phyloP scores from a whole-genome alignment of 2,113 vertebrate species.

The Phrynosoma platyrhinos region DNA sequence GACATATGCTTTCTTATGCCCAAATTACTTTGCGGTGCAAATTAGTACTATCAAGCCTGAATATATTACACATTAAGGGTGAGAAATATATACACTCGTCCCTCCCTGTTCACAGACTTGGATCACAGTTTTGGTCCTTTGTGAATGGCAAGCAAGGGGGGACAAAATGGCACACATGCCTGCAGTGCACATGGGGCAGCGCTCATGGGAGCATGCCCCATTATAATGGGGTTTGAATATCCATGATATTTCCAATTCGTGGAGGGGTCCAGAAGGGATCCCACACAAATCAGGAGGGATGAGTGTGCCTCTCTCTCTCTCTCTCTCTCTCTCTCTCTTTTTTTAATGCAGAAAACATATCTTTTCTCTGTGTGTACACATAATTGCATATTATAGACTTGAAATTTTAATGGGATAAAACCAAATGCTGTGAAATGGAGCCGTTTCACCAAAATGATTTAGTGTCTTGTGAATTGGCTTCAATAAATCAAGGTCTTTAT shows the following conservation, averaged over 20 bases:
- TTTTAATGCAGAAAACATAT: conserved; percentile 42
- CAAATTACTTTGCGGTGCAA: conserved; percentile 53
- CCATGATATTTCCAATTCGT: too few species aligned
- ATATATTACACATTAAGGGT: conserved; percentile 69
- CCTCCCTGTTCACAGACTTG: too few species aligned
- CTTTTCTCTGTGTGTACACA: conserved; percentile 49
- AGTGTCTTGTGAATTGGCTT: background rate
- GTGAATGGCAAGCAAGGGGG: too few species aligned
- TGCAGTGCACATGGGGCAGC: too few species aligned
- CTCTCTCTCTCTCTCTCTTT: background rate
- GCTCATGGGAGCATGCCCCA: too few species aligned
- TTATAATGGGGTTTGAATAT: too few species aligned
- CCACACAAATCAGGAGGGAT: too few species aligned
- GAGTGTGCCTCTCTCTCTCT: too few species aligned
- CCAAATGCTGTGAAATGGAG: conserved; percentile 24
- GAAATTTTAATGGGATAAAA: conserved; percentile 53
- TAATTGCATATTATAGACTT: conserved; percentile 52
- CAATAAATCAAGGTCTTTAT: conserved; percentile 35
- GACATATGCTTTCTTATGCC: conserved; percentile 46
- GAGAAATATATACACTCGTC: conserved; percentile 30
- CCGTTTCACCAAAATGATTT: conserved; percentile 37
- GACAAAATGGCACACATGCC: too few species aligned
- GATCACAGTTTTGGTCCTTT: too few species aligned
- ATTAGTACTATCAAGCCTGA: conserved; percentile 59
- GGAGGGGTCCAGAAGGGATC: too few species aligned